These are phyloP conservation scores for Fulmarus glacialis DNA, from an alignment of 2,113 vertebrate species.

Conservation along the genomic window DNA sequence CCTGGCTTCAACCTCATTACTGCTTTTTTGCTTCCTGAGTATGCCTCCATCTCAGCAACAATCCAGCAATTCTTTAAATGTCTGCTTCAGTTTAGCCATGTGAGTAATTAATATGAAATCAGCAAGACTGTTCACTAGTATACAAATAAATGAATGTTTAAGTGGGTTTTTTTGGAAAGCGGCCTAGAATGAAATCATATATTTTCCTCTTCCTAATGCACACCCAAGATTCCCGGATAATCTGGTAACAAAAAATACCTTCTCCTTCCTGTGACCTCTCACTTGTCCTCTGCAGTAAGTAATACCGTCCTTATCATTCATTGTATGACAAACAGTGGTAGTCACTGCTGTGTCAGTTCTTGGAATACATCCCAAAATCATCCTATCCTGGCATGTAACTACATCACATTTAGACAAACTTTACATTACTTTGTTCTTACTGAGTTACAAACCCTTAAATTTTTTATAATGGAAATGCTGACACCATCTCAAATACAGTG, in stretches of 20 bases:
- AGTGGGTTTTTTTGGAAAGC: background rate
- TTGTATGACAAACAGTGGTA: background rate
- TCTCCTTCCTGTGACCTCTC: background rate
- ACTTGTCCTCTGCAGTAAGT: background rate
- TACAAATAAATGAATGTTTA: background rate
- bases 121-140: background rate
- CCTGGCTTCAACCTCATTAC: background rate
- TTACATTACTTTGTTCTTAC: background rate
- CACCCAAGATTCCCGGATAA: background rate
- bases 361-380: background rate
- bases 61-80: background rate
- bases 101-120: background rate
- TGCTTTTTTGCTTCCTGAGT: background rate
- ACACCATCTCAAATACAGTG: background rate
- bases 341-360: background rate
- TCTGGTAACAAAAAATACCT: background rate
- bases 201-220: background rate
- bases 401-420: background rate
- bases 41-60: background rate
- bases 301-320: background rate
- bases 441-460: background rate
- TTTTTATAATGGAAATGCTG: conserved; percentile 1
- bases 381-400: background rate
- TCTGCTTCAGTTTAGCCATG: background rate
- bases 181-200: background rate